Evolutionary conservation across 2,113 vertebrate genomes (phyloP), one percentile per base, ranked within the genome.

Genomic region (Pao palembangensis): DNA sequence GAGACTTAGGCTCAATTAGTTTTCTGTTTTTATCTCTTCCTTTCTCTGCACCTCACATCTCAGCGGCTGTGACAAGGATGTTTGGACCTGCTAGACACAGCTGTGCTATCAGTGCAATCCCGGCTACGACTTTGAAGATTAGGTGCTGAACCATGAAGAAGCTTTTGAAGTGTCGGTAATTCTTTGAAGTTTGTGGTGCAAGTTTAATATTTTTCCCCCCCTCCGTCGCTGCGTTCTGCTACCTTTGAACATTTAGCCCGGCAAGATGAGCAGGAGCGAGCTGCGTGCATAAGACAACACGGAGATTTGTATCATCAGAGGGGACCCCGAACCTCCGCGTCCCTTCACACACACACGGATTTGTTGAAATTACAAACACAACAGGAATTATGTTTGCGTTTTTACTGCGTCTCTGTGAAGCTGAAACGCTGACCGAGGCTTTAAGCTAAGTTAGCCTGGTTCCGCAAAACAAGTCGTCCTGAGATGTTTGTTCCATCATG

Each of bases 1-100:
- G 34, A 73, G 85, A 70, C 79, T 88, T 83, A 80, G 78, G 86
- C 87, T 88, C 88, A 88, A 88, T 89, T 89, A 88, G 75, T 82
- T 67, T 78, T 73, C 58, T 78, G 77, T 88, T 79, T 87, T 88
- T 79, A 70, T 58, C 51, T 66, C 75, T 86, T 19, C 34, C 51
- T 57, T 62, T 72, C 81, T 75, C 72, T 53, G 21, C 71, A 49
- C 66, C 68, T 83, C 80, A 76, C 64, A 73, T 61, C 77, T 83
- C 78, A 67, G 64, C 61, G 71, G 49, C 55, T 52, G 59, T 12
- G 64, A 75, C 74, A 60, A 67, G 84, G 73, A 74, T 84, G 81
- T 85, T 85, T 85, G 76, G 67, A 78, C 81, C 79, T 68, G 81
- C 67, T 38, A 53, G 62, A 75, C 81, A 61, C 82, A 46, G 66